phyloP scores from a whole-genome alignment of 2,888 invertebrate species.

The Seira sanloemensis region DNA sequence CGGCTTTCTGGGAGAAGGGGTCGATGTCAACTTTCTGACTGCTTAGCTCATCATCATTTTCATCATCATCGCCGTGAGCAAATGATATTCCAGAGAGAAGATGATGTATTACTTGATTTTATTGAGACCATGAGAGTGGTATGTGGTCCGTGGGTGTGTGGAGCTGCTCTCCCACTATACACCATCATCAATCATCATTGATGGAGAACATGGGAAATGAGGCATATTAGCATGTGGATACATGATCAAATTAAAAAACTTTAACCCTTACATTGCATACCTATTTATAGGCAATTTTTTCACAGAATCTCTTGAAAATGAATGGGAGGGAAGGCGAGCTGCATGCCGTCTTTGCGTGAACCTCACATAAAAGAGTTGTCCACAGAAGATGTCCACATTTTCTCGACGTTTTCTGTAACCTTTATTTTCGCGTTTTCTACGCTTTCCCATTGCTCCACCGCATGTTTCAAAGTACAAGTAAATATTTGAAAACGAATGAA shows the following conservation, averaged over 20 bases:
- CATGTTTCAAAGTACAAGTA: not conserved
- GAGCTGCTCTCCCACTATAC: not conserved
- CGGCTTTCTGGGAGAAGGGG: slow-evolving; percentile 48
- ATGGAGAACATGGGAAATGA: too few relatives aligned
- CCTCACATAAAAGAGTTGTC: slow-evolving; percentile 23
- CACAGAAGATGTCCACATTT: too few relatives aligned
- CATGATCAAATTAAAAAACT: not conserved
- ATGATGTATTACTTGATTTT: not conserved
- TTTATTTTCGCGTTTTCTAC: not conserved
- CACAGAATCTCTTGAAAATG: not conserved
- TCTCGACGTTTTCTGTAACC: not conserved
- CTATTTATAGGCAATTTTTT: not conserved
- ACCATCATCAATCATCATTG: too few relatives aligned
- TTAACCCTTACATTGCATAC: not conserved
- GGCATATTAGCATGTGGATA: too few relatives aligned
- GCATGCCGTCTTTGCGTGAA: slow-evolving; percentile 55
- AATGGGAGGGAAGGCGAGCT: slow-evolving; percentile 2
- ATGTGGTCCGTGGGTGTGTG: not conserved
- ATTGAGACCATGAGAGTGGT: not conserved
- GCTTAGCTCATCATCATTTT: not conserved
- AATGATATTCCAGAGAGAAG: not conserved
- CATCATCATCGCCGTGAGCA: not conserved
- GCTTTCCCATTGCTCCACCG: too few relatives aligned
- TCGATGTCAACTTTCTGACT: not conserved
- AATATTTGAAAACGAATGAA: not conserved